phyloP scores from a whole-genome alignment of 2,113 vertebrate genomes.

The Myotis yumanensis region DNA sequence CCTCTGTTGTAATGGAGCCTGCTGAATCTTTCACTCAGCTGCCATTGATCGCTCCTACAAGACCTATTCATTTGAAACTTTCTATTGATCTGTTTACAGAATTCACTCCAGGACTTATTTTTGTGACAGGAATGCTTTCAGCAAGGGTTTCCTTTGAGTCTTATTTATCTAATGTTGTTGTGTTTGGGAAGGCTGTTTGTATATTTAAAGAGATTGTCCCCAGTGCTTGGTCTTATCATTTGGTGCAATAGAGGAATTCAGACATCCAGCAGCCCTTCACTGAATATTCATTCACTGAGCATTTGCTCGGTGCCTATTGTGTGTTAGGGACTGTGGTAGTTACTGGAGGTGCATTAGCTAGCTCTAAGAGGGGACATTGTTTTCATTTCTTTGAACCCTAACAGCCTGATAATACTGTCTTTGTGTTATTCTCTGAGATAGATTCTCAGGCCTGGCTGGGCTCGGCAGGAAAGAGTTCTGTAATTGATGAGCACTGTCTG shows the following conservation, averaged over 20 bases:
- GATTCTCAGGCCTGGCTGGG: neutral
- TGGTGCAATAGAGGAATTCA: neutral
- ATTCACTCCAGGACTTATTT: conserved; percentile 60
- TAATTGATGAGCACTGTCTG: neutral
- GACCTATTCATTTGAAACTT: conserved; percentile 61
- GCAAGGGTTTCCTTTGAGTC: conserved; percentile 25
- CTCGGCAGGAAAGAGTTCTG: neutral
- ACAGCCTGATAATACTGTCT: neutral
- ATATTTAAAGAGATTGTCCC: neutral
- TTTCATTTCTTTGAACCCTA: neutral
- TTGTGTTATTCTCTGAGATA: neutral
- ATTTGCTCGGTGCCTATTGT: neutral
- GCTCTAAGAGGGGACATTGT: neutral
- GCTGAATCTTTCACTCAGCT: neutral
- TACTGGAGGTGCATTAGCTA: neutral
- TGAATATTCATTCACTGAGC: neutral
- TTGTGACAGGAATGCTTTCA: conserved; percentile 48
- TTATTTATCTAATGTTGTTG: conserved; percentile 56
- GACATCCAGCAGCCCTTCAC: neutral
- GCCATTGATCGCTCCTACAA: conserved; percentile 38
- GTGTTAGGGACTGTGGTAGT: neutral
- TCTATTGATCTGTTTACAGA: conserved; percentile 71
- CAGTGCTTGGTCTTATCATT: neutral
- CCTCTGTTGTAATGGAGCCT: neutral
- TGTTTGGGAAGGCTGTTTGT: neutral